Evolutionary conservation across 64 coral and sea anemone species (phyloP), one percentile per base, ranked within the genome.

Genomic region (Actinia tenebrosa): DNA sequence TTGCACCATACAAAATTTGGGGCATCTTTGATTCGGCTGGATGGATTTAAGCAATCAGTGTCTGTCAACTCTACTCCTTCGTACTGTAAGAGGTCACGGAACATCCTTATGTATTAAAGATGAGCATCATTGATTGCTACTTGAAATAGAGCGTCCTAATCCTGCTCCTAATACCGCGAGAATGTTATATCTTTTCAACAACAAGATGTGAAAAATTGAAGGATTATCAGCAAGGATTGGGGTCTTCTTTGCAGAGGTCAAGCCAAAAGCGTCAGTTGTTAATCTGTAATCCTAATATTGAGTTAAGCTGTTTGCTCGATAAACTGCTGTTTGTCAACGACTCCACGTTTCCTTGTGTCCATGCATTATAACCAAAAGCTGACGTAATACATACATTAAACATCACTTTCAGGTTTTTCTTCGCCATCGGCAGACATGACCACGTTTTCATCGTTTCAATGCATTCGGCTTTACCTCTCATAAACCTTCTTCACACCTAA

Each of bases 221-320:
- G 69, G 19, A 75, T 27, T 30, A 75, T 75, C 23, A 26, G 6
- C 22, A 75, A 30, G n/a, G 69, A 9, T 75, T 72, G 26, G 37
- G 11, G 22, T 23, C 5, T 20, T 9, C 64, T 75, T 16, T 30
- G 25, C n/a, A 30, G n/a, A 42, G 69, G 69, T 75, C 69, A 75
- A 14, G 10, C 10, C 13, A 75, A 75, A 8, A 10, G 25, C 20
- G 9, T 4, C 8, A 37, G 30, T 30, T 25, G 26, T 42, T 72
- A 72, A 75, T 75, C 69, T 75, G 26, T 15, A 75, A 75, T 75
- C 69, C 26, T 42, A 75, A 75, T 75, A 75, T 75, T 75, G 37
- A 14, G 69, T 30, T 25, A 75, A 75, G 69, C 69, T 75, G 69
- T 75, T 75, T 75, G 26, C 42, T 43, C 69, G 69, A 75, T 75